Evolutionary conservation across 2,888 invertebrate genomes (phyloP).

Genomic region (Chorisops tibialis): DNA sequence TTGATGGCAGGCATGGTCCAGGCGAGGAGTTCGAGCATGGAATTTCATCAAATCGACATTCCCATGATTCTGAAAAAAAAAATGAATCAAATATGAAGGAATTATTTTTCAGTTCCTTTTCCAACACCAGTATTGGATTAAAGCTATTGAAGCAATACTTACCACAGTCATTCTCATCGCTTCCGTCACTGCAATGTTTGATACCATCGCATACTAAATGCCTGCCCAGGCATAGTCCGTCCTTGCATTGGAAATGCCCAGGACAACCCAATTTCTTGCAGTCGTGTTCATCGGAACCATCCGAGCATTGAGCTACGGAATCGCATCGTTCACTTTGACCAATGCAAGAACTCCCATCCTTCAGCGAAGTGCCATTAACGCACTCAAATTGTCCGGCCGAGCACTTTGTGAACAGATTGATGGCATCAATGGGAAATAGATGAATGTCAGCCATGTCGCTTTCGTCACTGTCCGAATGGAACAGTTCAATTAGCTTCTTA

Average conservation of each 20-base stretch:
- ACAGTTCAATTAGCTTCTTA: neutral
- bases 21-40: conserved; percentile 48
- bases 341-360: conserved; percentile 59
- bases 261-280: conserved; percentile 59
- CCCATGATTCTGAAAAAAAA: conserved; percentile 48
- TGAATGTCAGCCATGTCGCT: conserved; percentile 4
- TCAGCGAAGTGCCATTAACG: conserved; percentile 56
- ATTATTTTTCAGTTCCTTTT: too few species aligned
- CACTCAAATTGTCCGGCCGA: conserved; percentile 60
- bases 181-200: conserved; percentile 60
- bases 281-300: conserved; percentile 60
- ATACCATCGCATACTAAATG: conserved; percentile 63
- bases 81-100: too few species aligned
- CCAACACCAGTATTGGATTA: neutral
- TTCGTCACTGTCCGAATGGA: neutral
- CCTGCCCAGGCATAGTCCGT: conserved; percentile 59
- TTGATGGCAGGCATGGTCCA: conserved; percentile 57
- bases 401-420: conserved; percentile 54
- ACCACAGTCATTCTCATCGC: conserved; percentile 60
- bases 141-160: conserved; percentile 38
- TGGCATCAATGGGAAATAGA: conserved; percentile 22
- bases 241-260: conserved; percentile 59
- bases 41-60: conserved; percentile 58
- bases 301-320: conserved; percentile 60
- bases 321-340: conserved; percentile 55